Conservation (phyloP, 2,113 vertebrate genomes). For the Heptranchias perlo region DNA sequence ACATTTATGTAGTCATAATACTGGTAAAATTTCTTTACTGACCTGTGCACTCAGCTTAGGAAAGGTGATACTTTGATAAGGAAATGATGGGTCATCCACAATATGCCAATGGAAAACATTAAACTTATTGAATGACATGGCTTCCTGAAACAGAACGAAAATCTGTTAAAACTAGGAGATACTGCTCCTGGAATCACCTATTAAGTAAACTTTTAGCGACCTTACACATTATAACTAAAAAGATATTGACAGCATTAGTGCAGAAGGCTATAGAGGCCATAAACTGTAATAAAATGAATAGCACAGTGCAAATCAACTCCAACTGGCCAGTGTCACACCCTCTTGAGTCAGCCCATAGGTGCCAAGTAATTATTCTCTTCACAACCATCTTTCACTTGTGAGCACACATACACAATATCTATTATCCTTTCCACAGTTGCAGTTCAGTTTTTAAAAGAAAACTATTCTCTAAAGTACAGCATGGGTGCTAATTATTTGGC, state of each 20-base stretch:
- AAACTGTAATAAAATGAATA: not conserved
- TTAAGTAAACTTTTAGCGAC: not conserved
- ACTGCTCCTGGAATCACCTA: no score
- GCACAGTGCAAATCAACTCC: no score
- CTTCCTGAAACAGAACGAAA: slow-evolving; percentile 65
- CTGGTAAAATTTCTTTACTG: slow-evolving; percentile 44
- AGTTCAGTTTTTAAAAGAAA: no score
- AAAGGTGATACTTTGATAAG: slow-evolving; percentile 77
- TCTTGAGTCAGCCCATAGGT: not conserved
- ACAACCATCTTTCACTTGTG: not conserved
- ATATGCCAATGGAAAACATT: slow-evolving; percentile 98
- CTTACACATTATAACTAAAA: not conserved
- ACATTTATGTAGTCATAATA: not conserved
- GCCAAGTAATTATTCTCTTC: not conserved
- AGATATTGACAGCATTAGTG: not conserved
- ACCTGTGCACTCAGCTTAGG: slow-evolving; percentile 83
- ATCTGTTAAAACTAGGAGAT: not conserved
- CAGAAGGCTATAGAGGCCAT: not conserved
- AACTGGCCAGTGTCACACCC: not conserved
- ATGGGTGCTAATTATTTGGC: not conserved
- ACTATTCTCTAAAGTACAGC: not conserved
- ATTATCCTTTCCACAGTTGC: not conserved
- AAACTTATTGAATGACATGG: slow-evolving; percentile 94
- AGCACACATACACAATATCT: not conserved
- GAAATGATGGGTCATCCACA: slow-evolving; percentile 88